Evolutionary conservation across 2,888 invertebrate species (phyloP).

Genomic region (Brachypterus glaber): DNA sequence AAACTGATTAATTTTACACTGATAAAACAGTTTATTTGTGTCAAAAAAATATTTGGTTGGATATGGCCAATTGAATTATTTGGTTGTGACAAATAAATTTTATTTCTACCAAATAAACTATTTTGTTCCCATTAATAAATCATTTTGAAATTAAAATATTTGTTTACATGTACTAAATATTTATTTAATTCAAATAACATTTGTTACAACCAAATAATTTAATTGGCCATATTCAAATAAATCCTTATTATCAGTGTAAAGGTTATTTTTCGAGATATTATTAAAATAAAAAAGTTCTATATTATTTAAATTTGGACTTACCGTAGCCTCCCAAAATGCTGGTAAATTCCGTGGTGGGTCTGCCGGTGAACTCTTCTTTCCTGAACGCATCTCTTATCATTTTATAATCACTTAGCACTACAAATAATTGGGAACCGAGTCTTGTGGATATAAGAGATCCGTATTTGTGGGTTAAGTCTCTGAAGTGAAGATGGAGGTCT

Average conservation of each 20-base stretch:
- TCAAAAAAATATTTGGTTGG: no score
- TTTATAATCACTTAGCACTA: conserved; percentile 79
- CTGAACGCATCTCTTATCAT: conserved; percentile 78
- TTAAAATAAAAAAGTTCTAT: neutral
- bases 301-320: conserved; percentile 49
- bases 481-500: conserved; percentile 67
- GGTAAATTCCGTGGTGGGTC: conserved; percentile 79
- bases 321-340: conserved; percentile 81
- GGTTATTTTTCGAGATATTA: neutral
- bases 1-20: neutral
- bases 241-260: no score
- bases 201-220: no score
- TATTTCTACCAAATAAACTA: no score
- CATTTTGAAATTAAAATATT: no score
- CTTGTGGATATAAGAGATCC: conserved; percentile 74
- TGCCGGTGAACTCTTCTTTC: conserved; percentile 77
- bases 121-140: no score
- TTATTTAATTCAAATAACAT: no score
- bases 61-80: no score
- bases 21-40: no score
- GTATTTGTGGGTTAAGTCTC: conserved; percentile 66
- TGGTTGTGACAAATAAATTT: no score
- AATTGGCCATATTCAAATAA: no score
- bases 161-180: no score
- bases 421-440: conserved; percentile 72